Evolutionary conservation across 2,797 vertebrate genomes (phyloP).

Genomic region (Psittacula echo): DNA sequence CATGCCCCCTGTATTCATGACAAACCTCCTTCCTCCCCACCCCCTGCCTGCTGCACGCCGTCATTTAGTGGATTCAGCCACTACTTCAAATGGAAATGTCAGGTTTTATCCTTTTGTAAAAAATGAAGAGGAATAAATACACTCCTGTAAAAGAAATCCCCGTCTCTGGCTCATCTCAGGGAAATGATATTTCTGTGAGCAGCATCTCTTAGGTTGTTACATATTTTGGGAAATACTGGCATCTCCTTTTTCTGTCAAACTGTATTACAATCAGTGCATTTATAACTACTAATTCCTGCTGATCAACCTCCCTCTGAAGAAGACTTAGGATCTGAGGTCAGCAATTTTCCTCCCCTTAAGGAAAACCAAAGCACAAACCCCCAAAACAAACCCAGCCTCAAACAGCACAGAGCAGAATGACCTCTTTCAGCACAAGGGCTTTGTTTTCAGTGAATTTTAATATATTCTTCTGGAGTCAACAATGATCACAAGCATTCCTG

Average conservation of each 20-base stretch:
- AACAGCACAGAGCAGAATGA: neutral
- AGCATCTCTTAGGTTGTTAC: rapidly evolving
- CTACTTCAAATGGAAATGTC: neutral
- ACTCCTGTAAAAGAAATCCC: rapidly evolving
- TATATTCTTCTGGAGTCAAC: neutral
- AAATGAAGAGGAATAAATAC: neutral
- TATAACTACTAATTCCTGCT: neutral
- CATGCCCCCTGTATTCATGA: slow-evolving; percentile 69
- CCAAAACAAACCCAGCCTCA: neutral
- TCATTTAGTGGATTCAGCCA: neutral
- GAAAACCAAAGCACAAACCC: neutral
- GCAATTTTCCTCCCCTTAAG: neutral
- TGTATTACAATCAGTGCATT: rapidly evolving
- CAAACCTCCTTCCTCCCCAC: slow-evolving; percentile 49
- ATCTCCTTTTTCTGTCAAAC: neutral
- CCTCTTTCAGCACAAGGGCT: slow-evolving; percentile 17
- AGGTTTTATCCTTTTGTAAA: neutral
- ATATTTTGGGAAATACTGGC: rapidly evolving
- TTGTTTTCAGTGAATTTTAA: slow-evolving; percentile 30
- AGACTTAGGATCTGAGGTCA: neutral
- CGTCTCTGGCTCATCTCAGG: rapidly evolving
- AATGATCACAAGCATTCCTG: neutral
- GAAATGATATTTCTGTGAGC: neutral
- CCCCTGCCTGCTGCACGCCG: slow-evolving; percentile 17
- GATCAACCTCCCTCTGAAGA: neutral